Conservation (phyloP, 2,113 vertebrate species). For the Ranitomeya imitator region DNA sequence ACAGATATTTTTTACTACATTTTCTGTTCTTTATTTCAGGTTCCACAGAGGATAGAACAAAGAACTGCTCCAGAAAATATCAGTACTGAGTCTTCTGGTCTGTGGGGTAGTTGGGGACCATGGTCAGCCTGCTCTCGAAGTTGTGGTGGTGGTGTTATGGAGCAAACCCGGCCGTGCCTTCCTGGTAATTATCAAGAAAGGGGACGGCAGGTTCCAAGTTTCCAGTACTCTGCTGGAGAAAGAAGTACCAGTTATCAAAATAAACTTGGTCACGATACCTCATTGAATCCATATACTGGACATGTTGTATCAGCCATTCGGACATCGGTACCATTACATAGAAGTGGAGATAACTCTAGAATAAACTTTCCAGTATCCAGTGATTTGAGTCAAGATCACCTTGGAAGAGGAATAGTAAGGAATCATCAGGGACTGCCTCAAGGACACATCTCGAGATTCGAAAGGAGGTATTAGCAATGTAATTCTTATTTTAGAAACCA, state of each 20-base stretch:
- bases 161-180: constrained; percentile 85
- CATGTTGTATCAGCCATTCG: constrained; percentile 80
- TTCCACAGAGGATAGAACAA: constrained; percentile 80
- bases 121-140: constrained; percentile 88
- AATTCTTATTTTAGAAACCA: neutral
- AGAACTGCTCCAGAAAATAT: constrained; percentile 66
- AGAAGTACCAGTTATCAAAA: constrained; percentile 61
- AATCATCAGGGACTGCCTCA: constrained; percentile 67
- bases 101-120: constrained; percentile 89
- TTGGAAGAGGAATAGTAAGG: constrained; percentile 56
- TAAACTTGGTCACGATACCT: constrained; percentile 59
- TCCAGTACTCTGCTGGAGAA: constrained; percentile 60
- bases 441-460: constrained; percentile 60
- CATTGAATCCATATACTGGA: constrained; percentile 64
- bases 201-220: constrained; percentile 44
- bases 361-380: constrained; percentile 27
- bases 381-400: constrained; percentile 62
- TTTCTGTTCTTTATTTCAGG: constrained; percentile 69
- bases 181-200: constrained; percentile 69
- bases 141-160: constrained; percentile 88
- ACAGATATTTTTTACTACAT: neutral
- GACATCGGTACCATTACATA: constrained; percentile 78
- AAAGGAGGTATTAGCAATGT: constrained; percentile 74
- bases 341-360: constrained; percentile 61
- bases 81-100: constrained; percentile 68